Evolutionary conservation across 2,113 vertebrate species (phyloP), one percentile per base, ranked within the genome.

Genomic region (Takifugu bimaculatus): DNA sequence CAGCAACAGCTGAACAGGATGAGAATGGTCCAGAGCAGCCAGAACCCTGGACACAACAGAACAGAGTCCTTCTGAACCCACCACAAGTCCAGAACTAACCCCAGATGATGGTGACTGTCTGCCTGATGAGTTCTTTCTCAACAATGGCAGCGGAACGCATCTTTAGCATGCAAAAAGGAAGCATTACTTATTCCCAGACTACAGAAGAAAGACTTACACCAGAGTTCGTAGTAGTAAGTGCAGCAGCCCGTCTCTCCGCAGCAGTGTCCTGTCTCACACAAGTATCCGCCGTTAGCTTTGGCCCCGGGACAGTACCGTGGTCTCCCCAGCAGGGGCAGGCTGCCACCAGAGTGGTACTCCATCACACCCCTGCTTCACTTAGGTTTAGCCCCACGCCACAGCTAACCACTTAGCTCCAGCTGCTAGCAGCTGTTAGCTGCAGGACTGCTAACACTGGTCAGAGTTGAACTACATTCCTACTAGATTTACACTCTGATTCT

Each of bases 1-100:
- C 95, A 98, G 86, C 95, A 97, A 72, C 96, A 98, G 83, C 95
- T 97, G 84, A 98, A 94, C 73, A 98, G 88, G 87, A 97, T 94
- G 62, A 97, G 92, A 28, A 95, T 83, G 6, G 94, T 95, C 96
- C 95, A 96, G 70, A 97, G 93, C 45, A 98, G 88, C 96, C 96
- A 98, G 91, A 98, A 98, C 95, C 96, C 96, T 97, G 88, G 28
- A 57, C 25, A 27, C 15, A 67, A 35, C 0, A 28, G 2, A 3
- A 11, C 0, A 15, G 2, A 6, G 14, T 10, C 13, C 29, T 3
- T 29, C 29, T 29, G 29, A 3, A 3, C 29, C 29, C 29, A 3
- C 29, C 29, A 3, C 29, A 3, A 3, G 29, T 3, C 29, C 29
- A 29, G 3, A 3, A 5, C 28, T 5, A 29, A 29, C 3, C 5